phyloP scores from a whole-genome alignment of 2,888 invertebrate species.

The Eupithecia centaureata region DNA sequence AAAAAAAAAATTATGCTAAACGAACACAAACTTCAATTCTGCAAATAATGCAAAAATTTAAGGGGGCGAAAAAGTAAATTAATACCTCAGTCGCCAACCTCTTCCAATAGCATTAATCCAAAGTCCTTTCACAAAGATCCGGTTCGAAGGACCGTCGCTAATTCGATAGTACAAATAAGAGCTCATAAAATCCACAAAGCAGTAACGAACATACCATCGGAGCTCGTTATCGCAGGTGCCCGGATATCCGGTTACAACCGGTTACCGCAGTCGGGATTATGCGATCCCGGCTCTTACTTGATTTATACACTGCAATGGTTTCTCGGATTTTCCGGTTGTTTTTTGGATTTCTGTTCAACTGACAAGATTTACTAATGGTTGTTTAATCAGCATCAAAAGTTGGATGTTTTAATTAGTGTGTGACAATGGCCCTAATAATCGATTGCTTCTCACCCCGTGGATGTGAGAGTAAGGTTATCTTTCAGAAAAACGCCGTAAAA shows the following conservation, averaged over 20 bases:
- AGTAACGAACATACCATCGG: conserved; percentile 41
- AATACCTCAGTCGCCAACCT: background rate
- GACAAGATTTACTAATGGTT: background rate
- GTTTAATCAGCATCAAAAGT: background rate
- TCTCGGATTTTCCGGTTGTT: conserved; percentile 47
- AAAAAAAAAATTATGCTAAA: background rate
- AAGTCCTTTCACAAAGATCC: conserved; percentile 11
- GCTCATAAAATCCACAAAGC: conserved; percentile 35
- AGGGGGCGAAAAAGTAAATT: background rate
- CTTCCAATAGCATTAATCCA: background rate
- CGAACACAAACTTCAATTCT: background rate
- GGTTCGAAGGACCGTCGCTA: conserved; percentile 23
- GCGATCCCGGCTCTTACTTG: conserved; percentile 70
- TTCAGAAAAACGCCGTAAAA: no score
- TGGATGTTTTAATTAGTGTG: no score
- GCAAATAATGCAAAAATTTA: background rate
- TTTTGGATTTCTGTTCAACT: conserved; percentile 23
- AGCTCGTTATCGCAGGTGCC: conserved; percentile 79
- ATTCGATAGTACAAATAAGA: conserved; percentile 35
- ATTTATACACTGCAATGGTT: conserved; percentile 68
- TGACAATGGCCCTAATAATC: background rate
- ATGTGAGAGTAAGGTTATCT: no score
- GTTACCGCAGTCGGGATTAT: conserved; percentile 75
- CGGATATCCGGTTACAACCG: conserved; percentile 71
- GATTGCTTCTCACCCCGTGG: background rate